phyloP scores from a whole-genome alignment of 2,113 vertebrate genomes.

The Promerops cafer region DNA sequence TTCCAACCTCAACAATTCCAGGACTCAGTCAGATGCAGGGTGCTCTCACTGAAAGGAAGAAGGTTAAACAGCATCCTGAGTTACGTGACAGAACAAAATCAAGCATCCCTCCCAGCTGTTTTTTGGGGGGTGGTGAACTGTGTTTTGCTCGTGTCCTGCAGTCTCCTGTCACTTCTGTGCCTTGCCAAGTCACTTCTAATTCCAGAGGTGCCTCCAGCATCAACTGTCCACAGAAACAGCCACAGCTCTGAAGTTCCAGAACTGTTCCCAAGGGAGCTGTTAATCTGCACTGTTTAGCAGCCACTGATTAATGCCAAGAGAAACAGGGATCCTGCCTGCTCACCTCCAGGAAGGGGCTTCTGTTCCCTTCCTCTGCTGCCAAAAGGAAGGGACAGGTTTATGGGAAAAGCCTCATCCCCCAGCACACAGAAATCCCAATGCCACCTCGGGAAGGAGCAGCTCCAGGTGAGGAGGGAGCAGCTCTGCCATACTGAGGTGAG shows the following conservation, averaged over 20 bases:
- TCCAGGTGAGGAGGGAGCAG: not conserved
- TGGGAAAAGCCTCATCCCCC: not conserved
- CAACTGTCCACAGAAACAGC: not conserved
- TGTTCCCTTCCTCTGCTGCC: not conserved
- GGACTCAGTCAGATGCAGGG: accelerated
- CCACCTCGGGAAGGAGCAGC: not conserved
- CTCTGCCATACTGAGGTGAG: accelerated
- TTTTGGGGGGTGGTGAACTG: not conserved
- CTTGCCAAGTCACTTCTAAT: not conserved
- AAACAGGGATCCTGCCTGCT: not conserved
- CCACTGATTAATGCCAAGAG: not conserved
- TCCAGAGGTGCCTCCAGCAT: not conserved
- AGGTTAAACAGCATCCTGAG: not conserved
- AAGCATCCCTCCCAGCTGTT: not conserved
- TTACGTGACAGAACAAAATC: not conserved
- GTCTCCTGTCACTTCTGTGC: not conserved
- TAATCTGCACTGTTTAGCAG: not conserved
- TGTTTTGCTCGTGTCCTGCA: not conserved
- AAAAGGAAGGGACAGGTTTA: not conserved
- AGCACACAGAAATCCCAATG: not conserved
- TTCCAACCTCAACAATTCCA: not conserved
- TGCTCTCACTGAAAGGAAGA: not conserved
- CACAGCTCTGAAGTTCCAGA: not conserved
- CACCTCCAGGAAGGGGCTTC: not conserved
- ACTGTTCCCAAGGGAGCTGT: not conserved